Conservation (phyloP, 2,113 vertebrate genomes). For the Poeciliopsis turrubarensis region DNA sequence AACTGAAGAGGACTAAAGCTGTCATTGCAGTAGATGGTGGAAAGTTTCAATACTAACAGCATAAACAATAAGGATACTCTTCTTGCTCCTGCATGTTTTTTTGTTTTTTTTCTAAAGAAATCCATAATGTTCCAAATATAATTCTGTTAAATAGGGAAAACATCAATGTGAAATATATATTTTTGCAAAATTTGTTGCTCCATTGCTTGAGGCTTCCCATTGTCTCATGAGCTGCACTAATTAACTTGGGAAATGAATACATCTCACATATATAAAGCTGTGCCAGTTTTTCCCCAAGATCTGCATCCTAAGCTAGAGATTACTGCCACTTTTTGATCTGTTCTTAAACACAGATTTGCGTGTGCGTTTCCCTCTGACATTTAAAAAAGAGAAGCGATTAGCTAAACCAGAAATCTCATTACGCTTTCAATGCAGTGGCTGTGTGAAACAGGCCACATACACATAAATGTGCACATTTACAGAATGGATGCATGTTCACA, state of each 20-base stretch:
- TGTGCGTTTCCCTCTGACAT: constrained; percentile 47
- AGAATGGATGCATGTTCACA: constrained; percentile 7
- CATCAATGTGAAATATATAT: neutral
- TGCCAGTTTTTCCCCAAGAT: constrained; percentile 38
- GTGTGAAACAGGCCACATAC: constrained; percentile 9
- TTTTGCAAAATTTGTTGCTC: constrained; percentile 36
- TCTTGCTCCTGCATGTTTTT: neutral
- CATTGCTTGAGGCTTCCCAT: constrained; percentile 41
- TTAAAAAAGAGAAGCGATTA: constrained; percentile 62
- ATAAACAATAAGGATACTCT: neutral
- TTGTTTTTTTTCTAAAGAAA: no score
- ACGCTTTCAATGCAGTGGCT: constrained; percentile 39
- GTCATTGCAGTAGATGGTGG: neutral
- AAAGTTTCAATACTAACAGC: neutral
- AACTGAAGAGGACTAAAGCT: no score
- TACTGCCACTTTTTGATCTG: constrained; percentile 65
- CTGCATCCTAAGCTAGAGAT: constrained; percentile 61
- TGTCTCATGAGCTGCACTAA: constrained; percentile 58
- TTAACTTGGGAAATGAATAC: constrained; percentile 58
- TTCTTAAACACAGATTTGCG: constrained; percentile 65
- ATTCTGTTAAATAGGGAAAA: neutral
- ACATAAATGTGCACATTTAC: constrained; percentile 11
- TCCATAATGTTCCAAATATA: neutral
- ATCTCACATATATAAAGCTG: constrained; percentile 31
- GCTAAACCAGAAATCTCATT: constrained; percentile 66